A percentile compares a stretch with the other conserved stretches of the same genome.
phyloP scores from a whole-genome alignment of 2,797 vertebrate species.

The Rhadinocentrus ornatus region DNA sequence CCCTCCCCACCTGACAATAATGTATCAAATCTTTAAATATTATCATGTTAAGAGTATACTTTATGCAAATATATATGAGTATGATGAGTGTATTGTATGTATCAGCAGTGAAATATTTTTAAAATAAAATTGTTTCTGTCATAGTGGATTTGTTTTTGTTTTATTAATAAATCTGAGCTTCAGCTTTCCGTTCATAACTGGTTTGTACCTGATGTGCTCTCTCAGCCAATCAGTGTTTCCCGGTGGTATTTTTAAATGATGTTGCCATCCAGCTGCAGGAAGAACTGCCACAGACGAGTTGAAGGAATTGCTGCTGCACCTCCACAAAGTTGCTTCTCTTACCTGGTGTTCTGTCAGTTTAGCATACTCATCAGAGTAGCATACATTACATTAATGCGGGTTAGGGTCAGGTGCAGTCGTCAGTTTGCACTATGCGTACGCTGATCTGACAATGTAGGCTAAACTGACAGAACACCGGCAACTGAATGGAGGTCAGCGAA shows the following conservation, averaged over 20 bases:
- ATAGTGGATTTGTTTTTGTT: neutral
- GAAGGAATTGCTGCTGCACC: neutral
- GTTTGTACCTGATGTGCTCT: slow-evolving; percentile 1
- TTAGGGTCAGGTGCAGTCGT: too few relatives aligned
- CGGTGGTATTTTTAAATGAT: slow-evolving; percentile 47
- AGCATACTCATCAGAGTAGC: too few relatives aligned
- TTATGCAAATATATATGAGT: slow-evolving; percentile 93
- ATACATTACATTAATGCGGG: too few relatives aligned
- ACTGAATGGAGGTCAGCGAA: slow-evolving; percentile 5
- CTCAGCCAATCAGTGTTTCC: slow-evolving; percentile 50
- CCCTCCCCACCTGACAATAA: slow-evolving; percentile 85
- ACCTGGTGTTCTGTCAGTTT: too few relatives aligned
- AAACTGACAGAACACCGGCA: too few relatives aligned
- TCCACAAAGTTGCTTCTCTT: too few relatives aligned
- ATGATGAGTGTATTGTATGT: slow-evolving; percentile 97
- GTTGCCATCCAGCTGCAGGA: slow-evolving; percentile 52
- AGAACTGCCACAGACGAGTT: neutral
- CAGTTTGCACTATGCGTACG: too few relatives aligned
- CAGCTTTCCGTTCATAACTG: neutral
- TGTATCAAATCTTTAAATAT: slow-evolving; percentile 98
- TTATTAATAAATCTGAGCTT: neutral
- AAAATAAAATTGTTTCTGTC: slow-evolving; percentile 94
- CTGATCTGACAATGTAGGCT: too few relatives aligned
- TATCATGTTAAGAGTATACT: slow-evolving; percentile 95
- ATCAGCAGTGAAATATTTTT: slow-evolving; percentile 99